These are phyloP conservation scores for Loripinus fragilis DNA, from an alignment of 2,888 invertebrate genomes.

Conservation along the genomic window DNA sequence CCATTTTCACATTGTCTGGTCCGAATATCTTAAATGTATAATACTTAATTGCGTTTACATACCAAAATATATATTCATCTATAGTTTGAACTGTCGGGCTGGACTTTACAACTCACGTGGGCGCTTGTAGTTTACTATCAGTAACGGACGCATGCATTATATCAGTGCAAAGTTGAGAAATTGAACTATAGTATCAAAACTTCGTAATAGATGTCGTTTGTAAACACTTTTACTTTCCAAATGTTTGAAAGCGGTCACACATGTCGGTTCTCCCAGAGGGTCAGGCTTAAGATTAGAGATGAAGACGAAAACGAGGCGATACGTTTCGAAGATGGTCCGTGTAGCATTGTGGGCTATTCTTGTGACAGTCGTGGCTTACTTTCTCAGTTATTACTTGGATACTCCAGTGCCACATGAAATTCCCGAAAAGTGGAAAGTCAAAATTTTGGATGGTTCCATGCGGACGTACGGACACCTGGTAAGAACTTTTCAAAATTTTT, in stretches of 20 bases:
- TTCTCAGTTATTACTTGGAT: constrained; percentile 62
- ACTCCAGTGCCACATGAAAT: constrained; percentile 65
- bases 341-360: constrained; percentile 49
- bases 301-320: constrained; percentile 18
- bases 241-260: constrained; percentile 1
- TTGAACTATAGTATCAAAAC: background rate
- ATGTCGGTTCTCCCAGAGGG: constrained; percentile 3
- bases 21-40: no score
- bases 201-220: background rate
- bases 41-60: no score
- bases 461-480: constrained; percentile 66
- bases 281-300: background rate
- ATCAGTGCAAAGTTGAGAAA: background rate
- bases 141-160: background rate
- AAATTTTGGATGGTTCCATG: constrained; percentile 66
- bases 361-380: constrained; percentile 51
- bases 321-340: constrained; percentile 35
- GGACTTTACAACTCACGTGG: constrained; percentile 1
- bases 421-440: constrained; percentile 63
- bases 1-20: no score
- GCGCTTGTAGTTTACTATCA: background rate
- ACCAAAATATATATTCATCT: no score
- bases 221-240: constrained; percentile 5
- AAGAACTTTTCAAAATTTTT: constrained; percentile 7
- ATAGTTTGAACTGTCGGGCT: no score